These are phyloP conservation scores for Rhorus exstirpatorius DNA, from an alignment of 2,888 invertebrate genomes.

Conservation along the genomic window DNA sequence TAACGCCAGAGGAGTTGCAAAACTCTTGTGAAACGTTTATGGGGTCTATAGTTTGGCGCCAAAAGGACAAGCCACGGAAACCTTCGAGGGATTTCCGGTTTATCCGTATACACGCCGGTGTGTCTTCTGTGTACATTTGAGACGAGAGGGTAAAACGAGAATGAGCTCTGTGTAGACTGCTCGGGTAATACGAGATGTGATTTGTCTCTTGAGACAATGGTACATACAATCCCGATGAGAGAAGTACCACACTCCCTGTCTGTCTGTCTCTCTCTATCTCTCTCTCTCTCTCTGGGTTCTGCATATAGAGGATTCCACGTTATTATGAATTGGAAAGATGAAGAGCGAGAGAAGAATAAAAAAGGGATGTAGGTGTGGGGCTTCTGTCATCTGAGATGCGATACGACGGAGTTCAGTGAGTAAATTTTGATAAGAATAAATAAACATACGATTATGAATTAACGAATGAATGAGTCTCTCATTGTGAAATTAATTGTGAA, in stretches of 20 bases:
- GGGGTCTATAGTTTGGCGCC: neutral
- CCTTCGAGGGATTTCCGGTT: conserved; percentile 7
- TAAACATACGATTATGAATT: no score
- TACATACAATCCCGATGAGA: conserved; percentile 33
- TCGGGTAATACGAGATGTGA: conserved; percentile 13
- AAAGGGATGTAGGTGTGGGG: conserved; percentile 53
- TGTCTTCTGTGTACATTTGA: conserved; percentile 28
- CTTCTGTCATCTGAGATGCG: conserved; percentile 6
- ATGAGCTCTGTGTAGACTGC: neutral
- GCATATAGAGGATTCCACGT: no score
- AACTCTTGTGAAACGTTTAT: neutral
- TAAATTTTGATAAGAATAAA: neutral
- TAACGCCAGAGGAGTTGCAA: neutral
- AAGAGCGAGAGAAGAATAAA: conserved; percentile 31
- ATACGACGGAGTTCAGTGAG: neutral
- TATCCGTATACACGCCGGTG: neutral
- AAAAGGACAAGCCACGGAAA: neutral
- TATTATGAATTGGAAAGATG: conserved; percentile 44
- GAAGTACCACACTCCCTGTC: conserved; percentile 5
- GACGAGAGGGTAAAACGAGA: conserved; percentile 28
- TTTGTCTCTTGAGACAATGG: conserved; percentile 27
- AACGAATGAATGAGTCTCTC: neutral
- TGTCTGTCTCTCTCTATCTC: no score
- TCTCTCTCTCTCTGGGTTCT: no score
- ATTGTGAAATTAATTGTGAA: no score